Base-by-base conservation (phyloP, 2,888 invertebrate species). In the Watsonalla binaria region DNA sequence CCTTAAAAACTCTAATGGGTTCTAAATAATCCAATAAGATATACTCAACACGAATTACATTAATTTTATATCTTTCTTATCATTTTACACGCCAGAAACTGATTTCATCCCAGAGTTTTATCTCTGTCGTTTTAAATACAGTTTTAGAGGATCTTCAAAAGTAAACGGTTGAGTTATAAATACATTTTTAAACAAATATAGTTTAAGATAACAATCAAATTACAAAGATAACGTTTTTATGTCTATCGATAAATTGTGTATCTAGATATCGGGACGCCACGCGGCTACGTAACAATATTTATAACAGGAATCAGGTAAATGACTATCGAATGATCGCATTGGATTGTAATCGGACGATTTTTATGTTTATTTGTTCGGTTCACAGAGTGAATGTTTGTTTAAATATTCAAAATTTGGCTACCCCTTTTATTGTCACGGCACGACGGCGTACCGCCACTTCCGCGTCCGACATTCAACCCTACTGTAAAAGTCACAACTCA, bases 401-500 rank as follows among this genome's bases (percentile, higher is more conserved):
- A 80, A 82, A 83, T 85, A 85, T 85, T 84, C 82, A 76, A 81
- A 83, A 82, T 82, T 77, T 65, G 72, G 66, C 65, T 77, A 84
- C 84, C 86, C 85, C 80, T 86, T 72, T 84, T 81, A 78, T 78
- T 78, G 78, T 76, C 77, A 73, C 76, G 66, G 68, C 64, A 68
- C 60, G 61, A 61, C 59, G 57, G 68, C 64, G 68, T 59, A 61
- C 61, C 59, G 57, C 54, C 58, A 70, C 69, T 73, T 73, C 74
- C 75, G 69, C 68, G 68, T 55, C 55, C 59, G 60, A 70, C 42
- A 8, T 42, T 11, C 68, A 65, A 62, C 63, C 60, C 63, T 62
- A 63, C 60, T n/a, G n/a, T n/a, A n/a, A n/a, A 51, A 46, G 24
- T 24, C 24, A 24, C 24, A 24, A 24, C 4, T 7, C 53, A 37